phyloP scores from a whole-genome alignment of 1,140 invertebrate genomes.

The Apis florea region DNA sequence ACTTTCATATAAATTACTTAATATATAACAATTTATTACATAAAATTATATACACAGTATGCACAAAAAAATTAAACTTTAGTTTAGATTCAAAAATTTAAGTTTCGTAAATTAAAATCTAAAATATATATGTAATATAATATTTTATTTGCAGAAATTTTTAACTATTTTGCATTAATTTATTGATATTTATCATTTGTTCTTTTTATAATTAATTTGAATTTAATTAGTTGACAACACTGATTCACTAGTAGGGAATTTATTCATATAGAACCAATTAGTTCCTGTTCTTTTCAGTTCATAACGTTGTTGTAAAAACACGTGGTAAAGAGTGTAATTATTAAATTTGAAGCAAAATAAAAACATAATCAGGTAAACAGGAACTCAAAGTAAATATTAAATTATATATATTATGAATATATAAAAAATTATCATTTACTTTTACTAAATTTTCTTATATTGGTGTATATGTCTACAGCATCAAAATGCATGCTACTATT shows the following conservation, averaged over 20 bases:
- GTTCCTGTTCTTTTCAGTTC: conserved; percentile 64
- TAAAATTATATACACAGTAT: not conserved
- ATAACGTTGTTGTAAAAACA: conserved; percentile 69
- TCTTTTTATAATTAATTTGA: not conserved
- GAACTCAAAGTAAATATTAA: conserved; percentile 2
- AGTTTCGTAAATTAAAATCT: too few species aligned
- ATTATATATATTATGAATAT: not conserved
- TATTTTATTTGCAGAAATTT: not conserved
- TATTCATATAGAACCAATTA: not conserved
- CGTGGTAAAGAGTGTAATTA: conserved; percentile 70
- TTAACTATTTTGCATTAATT: not conserved
- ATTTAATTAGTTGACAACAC: conserved; percentile 13
- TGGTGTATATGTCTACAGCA: not conserved
- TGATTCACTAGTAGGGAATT: conserved; percentile 33
- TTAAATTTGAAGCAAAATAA: conserved; percentile 67
- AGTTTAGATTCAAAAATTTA: too few species aligned
- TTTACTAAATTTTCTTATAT: not conserved
- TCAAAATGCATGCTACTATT: not conserved
- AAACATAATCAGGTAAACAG: conserved; percentile 67
- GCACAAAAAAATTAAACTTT: too few species aligned
- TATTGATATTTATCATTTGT: not conserved
- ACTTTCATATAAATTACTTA: too few species aligned
- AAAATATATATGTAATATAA: not conserved
- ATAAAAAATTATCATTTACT: not conserved
- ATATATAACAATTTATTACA: not conserved